Evolutionary conservation across 2,797 vertebrate genomes (phyloP).

Genomic region (Microcaecilia unicolor): DNA sequence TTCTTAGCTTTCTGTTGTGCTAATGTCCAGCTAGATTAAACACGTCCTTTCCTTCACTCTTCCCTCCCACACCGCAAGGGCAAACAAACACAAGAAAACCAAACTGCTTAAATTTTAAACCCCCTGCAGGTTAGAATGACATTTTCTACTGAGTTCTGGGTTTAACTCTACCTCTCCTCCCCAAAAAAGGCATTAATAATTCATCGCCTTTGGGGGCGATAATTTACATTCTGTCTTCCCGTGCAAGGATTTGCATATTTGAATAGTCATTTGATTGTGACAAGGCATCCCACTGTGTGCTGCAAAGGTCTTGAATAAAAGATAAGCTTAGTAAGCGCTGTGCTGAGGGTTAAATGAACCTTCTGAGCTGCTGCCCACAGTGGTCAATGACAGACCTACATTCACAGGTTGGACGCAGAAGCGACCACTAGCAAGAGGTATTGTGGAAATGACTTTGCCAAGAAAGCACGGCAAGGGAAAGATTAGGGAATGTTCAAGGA

Average conservation of each 20-base stretch:
- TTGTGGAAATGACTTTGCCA: too few relatives aligned
- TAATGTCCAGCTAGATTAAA: background rate
- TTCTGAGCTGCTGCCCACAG: too few relatives aligned
- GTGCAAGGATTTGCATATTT: constrained; percentile 23
- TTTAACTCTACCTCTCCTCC: too few relatives aligned
- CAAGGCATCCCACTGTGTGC: constrained; percentile 1
- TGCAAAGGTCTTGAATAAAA: background rate
- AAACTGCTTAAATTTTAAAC: background rate
- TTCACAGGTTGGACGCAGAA: constrained; percentile 1
- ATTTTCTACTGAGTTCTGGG: constrained; percentile 1
- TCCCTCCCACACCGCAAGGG: too few relatives aligned
- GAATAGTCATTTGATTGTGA: constrained; percentile 19
- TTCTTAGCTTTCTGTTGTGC: background rate
- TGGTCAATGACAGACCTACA: too few relatives aligned
- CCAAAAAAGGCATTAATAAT: too few relatives aligned
- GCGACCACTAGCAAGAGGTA: background rate
- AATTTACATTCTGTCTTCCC: constrained; percentile 16
- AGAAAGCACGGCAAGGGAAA: too few relatives aligned
- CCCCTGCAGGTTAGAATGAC: constrained; percentile 1
- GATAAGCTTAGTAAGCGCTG: constrained; percentile 3
- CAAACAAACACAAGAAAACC: constrained; percentile 9
- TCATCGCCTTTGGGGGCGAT: constrained; percentile 29
- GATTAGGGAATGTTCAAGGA: too few relatives aligned
- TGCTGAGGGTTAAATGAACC: too few relatives aligned
- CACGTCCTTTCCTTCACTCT: background rate